phyloP scores from a whole-genome alignment of 1,140 invertebrate genomes.

The Drosophila grimshawi region DNA sequence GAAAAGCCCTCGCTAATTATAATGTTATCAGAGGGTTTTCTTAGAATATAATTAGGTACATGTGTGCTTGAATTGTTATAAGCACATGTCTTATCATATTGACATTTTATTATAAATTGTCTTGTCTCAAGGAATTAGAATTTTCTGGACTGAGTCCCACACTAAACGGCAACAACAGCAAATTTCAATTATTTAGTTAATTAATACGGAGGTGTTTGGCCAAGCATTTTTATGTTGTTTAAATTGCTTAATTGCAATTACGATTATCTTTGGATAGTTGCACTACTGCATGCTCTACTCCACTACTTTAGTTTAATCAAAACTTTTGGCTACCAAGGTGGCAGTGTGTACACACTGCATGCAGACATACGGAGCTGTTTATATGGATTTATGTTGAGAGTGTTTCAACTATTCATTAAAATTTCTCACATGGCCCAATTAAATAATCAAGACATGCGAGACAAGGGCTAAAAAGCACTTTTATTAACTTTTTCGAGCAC shows the following conservation, averaged over 20 bases:
- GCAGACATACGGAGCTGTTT: not conserved
- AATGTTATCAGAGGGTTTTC: too few species aligned
- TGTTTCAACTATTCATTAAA: slow-evolving; percentile 63
- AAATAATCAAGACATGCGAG: slow-evolving; percentile 70
- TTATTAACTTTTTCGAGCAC: slow-evolving; percentile 38
- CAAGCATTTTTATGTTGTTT: not conserved
- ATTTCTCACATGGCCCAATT: slow-evolving; percentile 75
- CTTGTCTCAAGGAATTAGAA: too few species aligned
- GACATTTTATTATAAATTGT: too few species aligned
- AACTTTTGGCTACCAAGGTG: slow-evolving; percentile 50
- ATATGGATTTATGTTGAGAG: slow-evolving; percentile 18
- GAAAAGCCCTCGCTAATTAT: too few species aligned
- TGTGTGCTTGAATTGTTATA: too few species aligned
- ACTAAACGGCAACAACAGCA: too few species aligned
- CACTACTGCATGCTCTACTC: slow-evolving; percentile 32
- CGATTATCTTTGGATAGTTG: slow-evolving; percentile 3
- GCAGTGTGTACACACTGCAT: not conserved
- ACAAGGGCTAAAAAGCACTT: slow-evolving; percentile 22
- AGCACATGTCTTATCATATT: too few species aligned
- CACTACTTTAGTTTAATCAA: slow-evolving; percentile 63
- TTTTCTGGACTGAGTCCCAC: too few species aligned
- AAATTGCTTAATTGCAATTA: slow-evolving; percentile 50
- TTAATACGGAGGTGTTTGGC: too few species aligned
- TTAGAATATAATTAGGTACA: too few species aligned
- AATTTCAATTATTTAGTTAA: too few species aligned